These are phyloP conservation scores for Drosophila baimaii DNA, from an alignment of 1,140 invertebrate genomes.

Conservation along the genomic window DNA sequence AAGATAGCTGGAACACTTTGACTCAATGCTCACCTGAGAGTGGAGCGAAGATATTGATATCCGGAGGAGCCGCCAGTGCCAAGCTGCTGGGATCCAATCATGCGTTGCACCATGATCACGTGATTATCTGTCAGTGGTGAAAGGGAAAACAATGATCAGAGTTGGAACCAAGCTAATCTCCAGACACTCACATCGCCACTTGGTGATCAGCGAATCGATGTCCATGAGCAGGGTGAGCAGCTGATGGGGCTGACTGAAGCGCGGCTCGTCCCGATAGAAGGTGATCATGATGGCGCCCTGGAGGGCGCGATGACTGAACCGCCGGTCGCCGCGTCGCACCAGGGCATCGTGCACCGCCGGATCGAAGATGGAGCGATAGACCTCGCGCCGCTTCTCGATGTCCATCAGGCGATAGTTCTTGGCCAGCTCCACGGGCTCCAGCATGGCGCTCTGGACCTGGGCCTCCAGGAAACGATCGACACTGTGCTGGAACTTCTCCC, in stretches of 20 bases:
- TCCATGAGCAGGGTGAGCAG: conserved; percentile 97
- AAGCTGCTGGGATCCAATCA: conserved; percentile 98
- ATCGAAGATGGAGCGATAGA: conserved; percentile 96
- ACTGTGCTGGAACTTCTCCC: conserved; percentile 93
- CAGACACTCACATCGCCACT: conserved; percentile 97
- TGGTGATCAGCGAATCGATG: conserved; percentile 99
- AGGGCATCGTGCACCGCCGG: conserved; percentile 91
- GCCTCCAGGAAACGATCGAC: conserved; percentile 91
- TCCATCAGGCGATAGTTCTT: conserved; percentile 88
- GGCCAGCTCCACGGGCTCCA: conserved; percentile 86
- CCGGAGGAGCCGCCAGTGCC: conserved; percentile 99
- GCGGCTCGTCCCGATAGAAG: conserved; percentile 97
- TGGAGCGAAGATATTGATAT: conserved; percentile 99
- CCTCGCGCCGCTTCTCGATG: conserved; percentile 90
- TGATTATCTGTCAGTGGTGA: conserved; percentile 94
- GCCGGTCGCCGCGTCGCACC: conserved; percentile 92
- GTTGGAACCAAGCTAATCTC: background rate
- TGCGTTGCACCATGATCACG: conserved; percentile 98
- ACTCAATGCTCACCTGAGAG: conserved; percentile 91
- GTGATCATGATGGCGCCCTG: conserved; percentile 99
- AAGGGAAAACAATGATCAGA: conserved; percentile 11
- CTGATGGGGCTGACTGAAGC: conserved; percentile 98
- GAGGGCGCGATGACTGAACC: conserved; percentile 95
- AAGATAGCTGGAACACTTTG: background rate
- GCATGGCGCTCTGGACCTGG: conserved; percentile 85